phyloP scores from a whole-genome alignment of 2,113 vertebrate species.

The Gadus chalcogrammus region DNA sequence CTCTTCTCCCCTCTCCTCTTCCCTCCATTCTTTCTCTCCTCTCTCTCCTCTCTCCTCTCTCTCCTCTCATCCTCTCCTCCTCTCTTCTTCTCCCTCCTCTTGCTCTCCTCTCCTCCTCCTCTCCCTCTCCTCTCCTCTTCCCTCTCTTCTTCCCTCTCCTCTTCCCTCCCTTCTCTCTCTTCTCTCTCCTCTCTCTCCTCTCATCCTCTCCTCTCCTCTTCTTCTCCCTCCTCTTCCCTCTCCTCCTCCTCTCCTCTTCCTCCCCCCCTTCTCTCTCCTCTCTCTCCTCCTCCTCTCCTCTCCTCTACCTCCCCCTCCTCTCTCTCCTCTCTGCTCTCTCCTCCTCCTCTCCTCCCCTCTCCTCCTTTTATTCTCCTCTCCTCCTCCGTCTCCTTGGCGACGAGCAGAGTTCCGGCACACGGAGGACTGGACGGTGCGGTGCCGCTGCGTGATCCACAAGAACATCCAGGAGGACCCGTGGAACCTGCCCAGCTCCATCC shows the following conservation, averaged over 20 bases:
- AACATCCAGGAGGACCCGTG: slow-evolving; percentile 98
- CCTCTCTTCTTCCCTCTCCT: background rate
- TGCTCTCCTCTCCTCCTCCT: background rate
- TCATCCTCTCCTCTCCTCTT: slow-evolving; percentile 10
- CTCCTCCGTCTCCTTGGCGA: slow-evolving; percentile 10
- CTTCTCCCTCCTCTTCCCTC: background rate
- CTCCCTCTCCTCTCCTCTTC: slow-evolving; percentile 9
- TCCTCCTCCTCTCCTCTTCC: slow-evolving; percentile 10
- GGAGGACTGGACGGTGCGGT: slow-evolving; percentile 86
- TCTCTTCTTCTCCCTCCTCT: slow-evolving; percentile 4
- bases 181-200: background rate
- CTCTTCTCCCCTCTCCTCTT: too few species aligned
- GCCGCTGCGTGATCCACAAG: slow-evolving; percentile 85
- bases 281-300: slow-evolving; percentile 13
- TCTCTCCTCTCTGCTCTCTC: background rate
- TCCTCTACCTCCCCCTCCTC: background rate
- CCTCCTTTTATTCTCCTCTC: background rate
- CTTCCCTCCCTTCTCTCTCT: slow-evolving; percentile 2
- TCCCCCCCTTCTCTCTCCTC: too few species aligned
- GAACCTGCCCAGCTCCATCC: slow-evolving; percentile 93
- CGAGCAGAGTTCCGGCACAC: slow-evolving; percentile 89
- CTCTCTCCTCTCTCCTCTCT: slow-evolving; percentile 17
- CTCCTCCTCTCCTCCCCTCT: background rate
- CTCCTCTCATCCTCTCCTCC: background rate
- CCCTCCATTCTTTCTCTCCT: slow-evolving; percentile 1